A percentile compares a stretch with the other conserved stretches of the same genome.
Conservation (phyloP, 2,113 vertebrate genomes). For the Channa argus region DNA sequence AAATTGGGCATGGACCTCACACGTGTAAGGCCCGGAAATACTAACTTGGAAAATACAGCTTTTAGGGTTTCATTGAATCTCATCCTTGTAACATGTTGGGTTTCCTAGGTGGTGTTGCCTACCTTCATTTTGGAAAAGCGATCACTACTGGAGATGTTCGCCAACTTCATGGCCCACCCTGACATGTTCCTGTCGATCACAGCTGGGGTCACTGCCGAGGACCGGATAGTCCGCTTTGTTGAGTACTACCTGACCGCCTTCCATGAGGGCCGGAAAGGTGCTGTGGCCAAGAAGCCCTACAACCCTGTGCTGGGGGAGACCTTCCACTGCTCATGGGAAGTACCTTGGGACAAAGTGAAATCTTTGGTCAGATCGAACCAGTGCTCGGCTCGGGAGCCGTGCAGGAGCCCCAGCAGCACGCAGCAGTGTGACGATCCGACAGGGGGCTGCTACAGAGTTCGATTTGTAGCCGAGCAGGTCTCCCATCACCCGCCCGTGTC, state of each 20-base stretch:
- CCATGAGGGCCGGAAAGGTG: conserved; percentile 95
- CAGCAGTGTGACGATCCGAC: conserved; percentile 71
- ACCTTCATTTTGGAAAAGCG: conserved; percentile 97
- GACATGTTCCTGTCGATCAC: conserved; percentile 94
- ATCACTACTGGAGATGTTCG: conserved; percentile 97
- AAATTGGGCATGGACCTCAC: conserved; percentile 98
- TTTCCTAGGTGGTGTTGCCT: conserved; percentile 91
- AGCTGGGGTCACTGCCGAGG: conserved; percentile 88
- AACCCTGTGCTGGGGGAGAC: conserved; percentile 96
- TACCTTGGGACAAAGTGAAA: conserved; percentile 89
- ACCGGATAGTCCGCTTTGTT: conserved; percentile 92
- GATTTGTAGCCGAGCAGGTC: conserved; percentile 95
- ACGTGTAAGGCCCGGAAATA: conserved; percentile 80
- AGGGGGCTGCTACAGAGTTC: conserved; percentile 85
- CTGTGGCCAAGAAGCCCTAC: conserved; percentile 97
- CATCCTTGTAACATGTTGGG: neutral
- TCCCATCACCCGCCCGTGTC: conserved; percentile 96
- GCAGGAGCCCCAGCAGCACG: conserved; percentile 64
- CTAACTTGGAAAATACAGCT: too few species aligned
- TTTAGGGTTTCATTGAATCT: too few species aligned
- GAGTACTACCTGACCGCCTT: conserved; percentile 98
- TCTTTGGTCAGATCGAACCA: conserved; percentile 76
- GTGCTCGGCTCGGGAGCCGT: conserved; percentile 58
- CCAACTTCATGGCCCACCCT: conserved; percentile 97
- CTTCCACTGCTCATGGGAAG: conserved; percentile 96